Evolutionary conservation across 2,797 vertebrate genomes (phyloP).

Genomic region (Lemur catta): DNA sequence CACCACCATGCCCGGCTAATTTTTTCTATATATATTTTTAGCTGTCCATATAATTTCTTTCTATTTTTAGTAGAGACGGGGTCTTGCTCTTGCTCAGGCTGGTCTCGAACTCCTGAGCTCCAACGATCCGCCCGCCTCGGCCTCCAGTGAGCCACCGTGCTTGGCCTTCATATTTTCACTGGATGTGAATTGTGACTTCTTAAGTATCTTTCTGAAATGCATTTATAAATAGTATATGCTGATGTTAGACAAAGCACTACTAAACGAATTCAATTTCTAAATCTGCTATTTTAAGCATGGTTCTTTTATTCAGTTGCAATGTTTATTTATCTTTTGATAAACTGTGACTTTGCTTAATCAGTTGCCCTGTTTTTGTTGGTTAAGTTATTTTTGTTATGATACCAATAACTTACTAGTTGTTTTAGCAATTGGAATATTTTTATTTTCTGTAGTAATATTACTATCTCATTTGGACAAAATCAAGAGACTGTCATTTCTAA

Average conservation of each 20-base stretch:
- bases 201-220: conserved; percentile 27
- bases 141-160: too few species aligned
- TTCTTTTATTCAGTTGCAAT: background rate
- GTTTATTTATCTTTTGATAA: conserved; percentile 11
- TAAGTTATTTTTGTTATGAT: background rate
- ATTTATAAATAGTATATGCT: background rate
- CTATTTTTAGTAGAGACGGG: too few species aligned
- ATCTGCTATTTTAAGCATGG: background rate
- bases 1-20: too few species aligned
- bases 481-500: conserved; percentile 1
- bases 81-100: too few species aligned
- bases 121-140: too few species aligned
- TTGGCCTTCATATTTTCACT: background rate
- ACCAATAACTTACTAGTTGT: background rate
- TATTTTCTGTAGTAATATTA: background rate
- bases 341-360: background rate
- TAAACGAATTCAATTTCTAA: conserved; percentile 8
- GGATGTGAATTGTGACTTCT: background rate
- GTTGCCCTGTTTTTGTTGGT: background rate
- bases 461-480: background rate
- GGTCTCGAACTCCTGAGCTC: too few species aligned
- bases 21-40: too few species aligned
- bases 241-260: background rate
- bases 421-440: conserved; percentile 28
- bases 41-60: too few species aligned